Percentiles rank a stretch among this genome's conserved stretches.
These are phyloP conservation scores for Drosophila busckii DNA, from an alignment of 1,140 invertebrate genomes.

Conservation along the genomic window DNA sequence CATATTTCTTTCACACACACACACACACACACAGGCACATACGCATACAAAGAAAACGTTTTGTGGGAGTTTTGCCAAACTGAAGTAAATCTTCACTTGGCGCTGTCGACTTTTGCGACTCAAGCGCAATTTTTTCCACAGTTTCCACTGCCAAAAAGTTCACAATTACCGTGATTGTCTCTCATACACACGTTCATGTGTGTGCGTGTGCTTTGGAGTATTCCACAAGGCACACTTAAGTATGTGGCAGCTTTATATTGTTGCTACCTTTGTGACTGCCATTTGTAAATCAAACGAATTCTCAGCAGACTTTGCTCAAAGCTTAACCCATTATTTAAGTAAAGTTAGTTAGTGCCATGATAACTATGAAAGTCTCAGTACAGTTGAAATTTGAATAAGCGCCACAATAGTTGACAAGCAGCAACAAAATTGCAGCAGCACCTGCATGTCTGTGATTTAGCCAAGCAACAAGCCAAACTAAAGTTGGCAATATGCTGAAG, in stretches of 20 bases:
- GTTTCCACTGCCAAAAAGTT: constrained; percentile 41
- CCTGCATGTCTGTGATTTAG: constrained; percentile 7
- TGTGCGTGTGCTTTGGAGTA: constrained; percentile 6
- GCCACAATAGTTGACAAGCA: too few species aligned
- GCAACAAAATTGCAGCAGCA: too few species aligned
- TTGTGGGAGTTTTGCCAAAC: constrained; percentile 44
- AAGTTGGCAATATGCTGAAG: constrained; percentile 48
- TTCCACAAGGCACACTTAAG: constrained; percentile 37
- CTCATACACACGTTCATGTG: neutral
- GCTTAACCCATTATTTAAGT: neutral
- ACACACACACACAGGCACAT: constrained; percentile 9
- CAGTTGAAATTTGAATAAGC: too few species aligned
- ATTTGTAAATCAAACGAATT: constrained; percentile 32
- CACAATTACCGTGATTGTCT: constrained; percentile 49
- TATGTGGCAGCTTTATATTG: constrained; percentile 30
- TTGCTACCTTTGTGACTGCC: constrained; percentile 17
- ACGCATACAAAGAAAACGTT: constrained; percentile 2
- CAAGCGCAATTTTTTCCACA: constrained; percentile 19
- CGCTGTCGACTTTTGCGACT: constrained; percentile 38
- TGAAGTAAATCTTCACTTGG: constrained; percentile 47
- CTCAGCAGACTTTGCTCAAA: constrained; percentile 9
- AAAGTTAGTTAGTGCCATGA: neutral
- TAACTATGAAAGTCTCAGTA: too few species aligned
- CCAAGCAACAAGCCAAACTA: constrained; percentile 14
- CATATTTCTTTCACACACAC: constrained; percentile 29